Evolutionary conservation across 2,797 vertebrate genomes (phyloP).

Genomic region (Neoniphon sammara): DNA sequence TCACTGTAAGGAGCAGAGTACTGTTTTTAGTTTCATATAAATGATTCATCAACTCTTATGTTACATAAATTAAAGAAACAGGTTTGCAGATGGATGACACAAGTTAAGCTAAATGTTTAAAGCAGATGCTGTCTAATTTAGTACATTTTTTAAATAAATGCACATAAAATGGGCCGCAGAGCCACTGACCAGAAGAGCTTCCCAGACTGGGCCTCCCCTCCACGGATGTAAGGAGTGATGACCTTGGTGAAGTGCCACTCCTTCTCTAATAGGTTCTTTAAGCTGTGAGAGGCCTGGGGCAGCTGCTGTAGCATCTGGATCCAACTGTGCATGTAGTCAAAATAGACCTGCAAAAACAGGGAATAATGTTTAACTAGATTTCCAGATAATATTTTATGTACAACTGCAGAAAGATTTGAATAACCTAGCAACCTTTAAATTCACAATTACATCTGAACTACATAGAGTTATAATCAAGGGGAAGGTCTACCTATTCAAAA

Average conservation of each 20-base stretch:
- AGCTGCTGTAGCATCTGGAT: slow-evolving; percentile 99
- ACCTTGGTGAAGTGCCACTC: slow-evolving; percentile 99
- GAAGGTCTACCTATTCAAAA: neutral
- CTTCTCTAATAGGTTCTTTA: slow-evolving; percentile 98
- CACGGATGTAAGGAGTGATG: slow-evolving; percentile 97
- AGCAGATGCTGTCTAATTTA: neutral
- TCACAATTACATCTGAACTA: neutral
- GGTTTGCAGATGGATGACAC: neutral
- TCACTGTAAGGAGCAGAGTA: slow-evolving; percentile 82
- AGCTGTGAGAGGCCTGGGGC: slow-evolving; percentile 98
- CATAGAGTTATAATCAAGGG: neutral
- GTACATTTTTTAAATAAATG: neutral
- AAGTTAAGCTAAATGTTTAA: neutral
- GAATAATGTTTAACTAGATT: neutral
- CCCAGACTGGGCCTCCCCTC: slow-evolving; percentile 97
- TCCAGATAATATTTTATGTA: neutral
- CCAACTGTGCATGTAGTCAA: slow-evolving; percentile 99
- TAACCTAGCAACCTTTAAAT: neutral
- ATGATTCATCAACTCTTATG: slow-evolving; percentile 1
- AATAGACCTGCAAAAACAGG: slow-evolving; percentile 89
- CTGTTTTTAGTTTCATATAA: neutral
- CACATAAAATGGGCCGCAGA: neutral
- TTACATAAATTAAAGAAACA: neutral
- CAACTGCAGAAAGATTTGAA: neutral
- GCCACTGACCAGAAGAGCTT: slow-evolving; percentile 93